phyloP scores from a whole-genome alignment of 2,797 vertebrate genomes.

The Manis pentadactyla region DNA sequence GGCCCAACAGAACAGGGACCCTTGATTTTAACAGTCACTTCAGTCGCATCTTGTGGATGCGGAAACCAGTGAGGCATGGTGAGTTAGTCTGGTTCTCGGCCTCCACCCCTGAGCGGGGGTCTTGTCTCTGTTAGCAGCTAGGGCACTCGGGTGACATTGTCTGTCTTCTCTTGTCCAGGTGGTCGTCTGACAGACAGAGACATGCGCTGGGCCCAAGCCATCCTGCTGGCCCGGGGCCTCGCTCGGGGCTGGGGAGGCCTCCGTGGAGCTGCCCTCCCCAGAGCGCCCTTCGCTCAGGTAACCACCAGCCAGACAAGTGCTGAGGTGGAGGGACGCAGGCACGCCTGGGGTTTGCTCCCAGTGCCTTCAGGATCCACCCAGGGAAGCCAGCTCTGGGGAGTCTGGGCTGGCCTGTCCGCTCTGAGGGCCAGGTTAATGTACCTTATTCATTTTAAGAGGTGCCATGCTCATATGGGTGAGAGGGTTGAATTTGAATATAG shows the following conservation, averaged over 20 bases:
- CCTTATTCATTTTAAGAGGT: background rate
- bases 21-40: background rate
- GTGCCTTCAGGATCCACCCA: background rate
- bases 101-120: no score
- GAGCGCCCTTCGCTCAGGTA: conserved; percentile 70
- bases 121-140: background rate
- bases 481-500: background rate
- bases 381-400: background rate
- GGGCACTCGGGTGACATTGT: background rate
- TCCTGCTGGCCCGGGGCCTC: conserved; percentile 60
- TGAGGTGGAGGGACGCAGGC: background rate
- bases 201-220: conserved; percentile 71
- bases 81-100: background rate
- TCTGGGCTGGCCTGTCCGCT: background rate
- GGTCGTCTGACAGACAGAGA: background rate
- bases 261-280: rapidly evolving
- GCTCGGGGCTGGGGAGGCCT: conserved; percentile 31
- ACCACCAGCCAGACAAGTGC: background rate
- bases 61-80: background rate
- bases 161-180: conserved; percentile 49
- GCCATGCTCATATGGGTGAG: background rate
- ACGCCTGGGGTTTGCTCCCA: background rate
- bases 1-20: background rate
- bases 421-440: background rate
- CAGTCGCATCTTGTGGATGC: background rate